Evolutionary conservation across 2,888 invertebrate species (phyloP).

Genomic region (Acanthosoma haemorrhoidale): DNA sequence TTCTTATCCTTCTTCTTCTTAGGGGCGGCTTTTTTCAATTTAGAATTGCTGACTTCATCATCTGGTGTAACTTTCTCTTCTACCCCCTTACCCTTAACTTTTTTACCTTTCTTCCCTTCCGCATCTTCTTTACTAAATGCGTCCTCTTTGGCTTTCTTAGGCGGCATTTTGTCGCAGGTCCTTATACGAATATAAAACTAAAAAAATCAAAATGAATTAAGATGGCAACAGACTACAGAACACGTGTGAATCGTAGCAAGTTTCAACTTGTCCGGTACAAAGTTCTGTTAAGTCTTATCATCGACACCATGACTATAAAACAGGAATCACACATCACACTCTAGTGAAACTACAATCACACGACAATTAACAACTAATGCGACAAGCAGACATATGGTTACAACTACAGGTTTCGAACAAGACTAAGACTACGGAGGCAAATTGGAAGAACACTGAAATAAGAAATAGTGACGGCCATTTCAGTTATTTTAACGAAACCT

Average conservation of each 20-base stretch:
- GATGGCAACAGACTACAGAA: neutral
- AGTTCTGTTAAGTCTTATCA: neutral
- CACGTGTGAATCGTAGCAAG: no score
- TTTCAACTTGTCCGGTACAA: neutral
- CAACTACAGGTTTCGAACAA: no score
- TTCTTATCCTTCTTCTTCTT: constrained; percentile 42
- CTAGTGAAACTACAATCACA: no score
- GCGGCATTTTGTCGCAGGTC: constrained; percentile 25
- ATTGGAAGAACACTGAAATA: no score
- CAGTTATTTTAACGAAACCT: no score
- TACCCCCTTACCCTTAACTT: constrained; percentile 13
- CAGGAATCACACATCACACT: no score
- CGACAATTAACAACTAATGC: no score
- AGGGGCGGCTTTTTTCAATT: constrained; percentile 38
- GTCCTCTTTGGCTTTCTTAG: constrained; percentile 21
- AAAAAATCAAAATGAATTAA: neutral
- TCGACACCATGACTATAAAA: neutral
- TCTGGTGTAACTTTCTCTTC: constrained; percentile 17
- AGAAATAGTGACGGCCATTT: no score
- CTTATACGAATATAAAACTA: neutral
- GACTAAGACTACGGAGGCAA: no score
- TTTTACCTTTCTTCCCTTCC: neutral
- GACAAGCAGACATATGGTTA: no score
- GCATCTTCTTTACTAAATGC: constrained; percentile 10
- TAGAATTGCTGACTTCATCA: constrained; percentile 11